These are phyloP conservation scores for Myotis findleyi DNA, from an alignment of 2,797 vertebrate genomes.

Conservation along the genomic window DNA sequence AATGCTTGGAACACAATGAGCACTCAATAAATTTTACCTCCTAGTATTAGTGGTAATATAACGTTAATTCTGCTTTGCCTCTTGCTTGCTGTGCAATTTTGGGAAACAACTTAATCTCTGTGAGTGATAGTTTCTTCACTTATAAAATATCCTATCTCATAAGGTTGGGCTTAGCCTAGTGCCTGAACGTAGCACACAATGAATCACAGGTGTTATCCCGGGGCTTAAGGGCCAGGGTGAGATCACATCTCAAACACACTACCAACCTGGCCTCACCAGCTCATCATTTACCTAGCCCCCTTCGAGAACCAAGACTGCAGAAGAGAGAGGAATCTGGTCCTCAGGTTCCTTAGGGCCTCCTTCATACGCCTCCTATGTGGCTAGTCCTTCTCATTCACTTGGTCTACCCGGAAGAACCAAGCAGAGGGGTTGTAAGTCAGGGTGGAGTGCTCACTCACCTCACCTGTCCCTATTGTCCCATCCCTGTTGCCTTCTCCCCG, in stretches of 20 bases:
- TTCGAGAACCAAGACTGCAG: not conserved
- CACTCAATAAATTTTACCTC: not conserved
- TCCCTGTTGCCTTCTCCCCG: not conserved
- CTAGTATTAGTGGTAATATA: not conserved
- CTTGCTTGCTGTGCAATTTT: conserved; percentile 38
- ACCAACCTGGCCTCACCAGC: not conserved
- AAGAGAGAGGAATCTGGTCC: not conserved
- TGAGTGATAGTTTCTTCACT: conserved; percentile 9
- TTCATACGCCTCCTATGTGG: not conserved
- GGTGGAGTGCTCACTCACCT: not conserved
- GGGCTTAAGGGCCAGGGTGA: not conserved
- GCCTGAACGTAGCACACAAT: not conserved
- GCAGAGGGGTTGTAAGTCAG: not conserved
- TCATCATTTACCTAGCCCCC: not conserved
- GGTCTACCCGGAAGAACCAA: not conserved
- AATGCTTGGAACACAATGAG: not conserved
- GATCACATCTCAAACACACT: not conserved
- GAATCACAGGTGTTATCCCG: not conserved
- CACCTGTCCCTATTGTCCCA: not conserved
- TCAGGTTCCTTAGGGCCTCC: not conserved
- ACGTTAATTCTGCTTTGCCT: conserved; percentile 3
- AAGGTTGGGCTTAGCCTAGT: not conserved
- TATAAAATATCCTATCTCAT: not conserved
- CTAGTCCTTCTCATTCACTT: not conserved
- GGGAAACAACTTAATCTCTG: not conserved